A percentile compares a stretch with the other conserved stretches of the same genome.
Conservation (phyloP, 2,797 vertebrate species). For the Mallotus villosus region DNA sequence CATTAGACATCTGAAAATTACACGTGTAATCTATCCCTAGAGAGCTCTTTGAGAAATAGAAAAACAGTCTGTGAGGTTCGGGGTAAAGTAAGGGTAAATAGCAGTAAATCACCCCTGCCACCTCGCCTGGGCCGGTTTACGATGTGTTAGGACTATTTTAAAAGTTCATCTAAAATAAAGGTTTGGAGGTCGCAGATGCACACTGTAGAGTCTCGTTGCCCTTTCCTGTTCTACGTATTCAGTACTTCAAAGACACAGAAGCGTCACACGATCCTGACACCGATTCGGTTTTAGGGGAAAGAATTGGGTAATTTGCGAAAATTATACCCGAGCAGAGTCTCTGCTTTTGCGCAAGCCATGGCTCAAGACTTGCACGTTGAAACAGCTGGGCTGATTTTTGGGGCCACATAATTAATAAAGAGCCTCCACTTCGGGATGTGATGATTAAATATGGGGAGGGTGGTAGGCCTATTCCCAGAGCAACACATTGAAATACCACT, state of each 20-base stretch:
- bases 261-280: slow-evolving; percentile 63
- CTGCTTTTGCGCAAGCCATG: slow-evolving; percentile 61
- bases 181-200: slow-evolving; percentile 46
- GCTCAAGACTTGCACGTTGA: slow-evolving; percentile 55
- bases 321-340: slow-evolving; percentile 62
- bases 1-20: slow-evolving; percentile 80
- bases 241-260: slow-evolving; percentile 21
- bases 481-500: slow-evolving; percentile 69
- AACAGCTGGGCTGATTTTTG: slow-evolving; percentile 82
- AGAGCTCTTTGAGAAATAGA: slow-evolving; percentile 71
- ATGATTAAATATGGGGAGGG: slow-evolving; percentile 80
- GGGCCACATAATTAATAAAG: slow-evolving; percentile 84
- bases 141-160: slow-evolving; percentile 62
- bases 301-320: slow-evolving; percentile 73
- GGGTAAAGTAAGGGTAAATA: slow-evolving; percentile 72
- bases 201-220: slow-evolving; percentile 32
- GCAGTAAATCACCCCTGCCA: slow-evolving; percentile 77
- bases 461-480: slow-evolving; percentile 73
- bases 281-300: slow-evolving; percentile 57
- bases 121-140: slow-evolving; percentile 67
- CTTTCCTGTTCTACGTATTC: slow-evolving; percentile 14
- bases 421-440: slow-evolving; percentile 77
- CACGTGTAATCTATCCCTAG: slow-evolving; percentile 76
- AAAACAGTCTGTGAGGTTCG: slow-evolving; percentile 69
- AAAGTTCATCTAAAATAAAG: slow-evolving; percentile 66